phyloP scores from a whole-genome alignment of 1,140 invertebrate species.

The Drosophila guanche region DNA sequence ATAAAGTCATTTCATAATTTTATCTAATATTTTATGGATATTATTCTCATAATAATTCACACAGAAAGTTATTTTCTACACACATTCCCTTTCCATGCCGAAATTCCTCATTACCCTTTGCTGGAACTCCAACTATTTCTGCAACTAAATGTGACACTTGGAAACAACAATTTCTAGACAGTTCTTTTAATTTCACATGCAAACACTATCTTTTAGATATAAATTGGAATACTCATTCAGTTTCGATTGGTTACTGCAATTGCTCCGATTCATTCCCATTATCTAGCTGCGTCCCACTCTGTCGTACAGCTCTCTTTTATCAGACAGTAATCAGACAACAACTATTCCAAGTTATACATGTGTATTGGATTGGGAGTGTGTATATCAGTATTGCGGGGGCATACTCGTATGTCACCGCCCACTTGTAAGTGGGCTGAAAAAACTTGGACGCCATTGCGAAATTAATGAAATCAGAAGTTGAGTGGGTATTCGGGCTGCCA shows the following conservation, averaged over 20 bases:
- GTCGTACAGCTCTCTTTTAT: slow-evolving; percentile 17
- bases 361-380: slow-evolving; percentile 11
- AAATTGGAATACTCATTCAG: slow-evolving; percentile 25
- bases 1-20: too few relatives aligned
- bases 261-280: slow-evolving; percentile 13
- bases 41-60: too few relatives aligned
- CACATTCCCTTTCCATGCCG: too few relatives aligned
- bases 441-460: slow-evolving; percentile 34
- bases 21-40: too few relatives aligned
- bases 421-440: slow-evolving; percentile 46
- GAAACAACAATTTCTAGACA: slow-evolving; percentile 14
- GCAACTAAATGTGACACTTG: not conserved
- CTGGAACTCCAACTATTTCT: too few relatives aligned
- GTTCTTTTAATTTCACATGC: slow-evolving; percentile 1
- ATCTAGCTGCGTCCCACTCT: slow-evolving; percentile 32
- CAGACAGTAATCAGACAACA: slow-evolving; percentile 23
- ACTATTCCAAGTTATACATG: slow-evolving; percentile 16
- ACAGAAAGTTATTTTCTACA: too few relatives aligned
- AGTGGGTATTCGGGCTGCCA: slow-evolving; percentile 8
- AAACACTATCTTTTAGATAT: slow-evolving; percentile 15
- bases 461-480: not conserved
- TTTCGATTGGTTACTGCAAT: slow-evolving; percentile 40
- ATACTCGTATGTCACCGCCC: slow-evolving; percentile 54
- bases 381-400: slow-evolving; percentile 5
- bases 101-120: too few relatives aligned